Evolutionary conservation across 2,113 vertebrate genomes (phyloP).

Genomic region (Leptosomus discolor): DNA sequence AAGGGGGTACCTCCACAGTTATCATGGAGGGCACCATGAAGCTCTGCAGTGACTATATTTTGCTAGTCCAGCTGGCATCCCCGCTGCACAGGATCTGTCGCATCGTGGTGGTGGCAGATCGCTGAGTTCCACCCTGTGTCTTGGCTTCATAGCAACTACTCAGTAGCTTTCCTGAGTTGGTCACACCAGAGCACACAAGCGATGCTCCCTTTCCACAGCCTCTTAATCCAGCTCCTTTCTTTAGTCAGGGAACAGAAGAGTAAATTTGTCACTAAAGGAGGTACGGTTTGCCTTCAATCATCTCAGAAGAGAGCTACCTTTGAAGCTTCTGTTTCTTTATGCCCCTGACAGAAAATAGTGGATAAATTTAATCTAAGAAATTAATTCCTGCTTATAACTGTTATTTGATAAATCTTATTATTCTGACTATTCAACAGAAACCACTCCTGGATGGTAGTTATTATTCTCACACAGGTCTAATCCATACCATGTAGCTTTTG

Average conservation of each 20-base stretch:
- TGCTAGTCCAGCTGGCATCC: background rate
- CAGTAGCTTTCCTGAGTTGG: background rate
- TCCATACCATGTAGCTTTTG: conserved; percentile 40
- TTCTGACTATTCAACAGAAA: conserved; percentile 41
- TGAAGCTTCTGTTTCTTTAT: conserved; percentile 43
- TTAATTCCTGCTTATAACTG: conserved; percentile 50
- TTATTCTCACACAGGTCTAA: conserved; percentile 45
- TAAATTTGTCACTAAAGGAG: conserved; percentile 25
- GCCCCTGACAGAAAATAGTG: conserved; percentile 12
- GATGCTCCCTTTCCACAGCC: background rate
- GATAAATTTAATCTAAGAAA: conserved; percentile 53
- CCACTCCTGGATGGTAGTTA: background rate
- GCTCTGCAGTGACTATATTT: background rate
- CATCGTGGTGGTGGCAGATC: rapidly evolving
- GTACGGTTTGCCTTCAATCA: conserved; percentile 1
- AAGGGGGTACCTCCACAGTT: background rate
- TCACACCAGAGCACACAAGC: background rate
- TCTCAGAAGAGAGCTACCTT: conserved; percentile 6
- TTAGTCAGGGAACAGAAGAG: conserved; percentile 3
- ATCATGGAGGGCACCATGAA: background rate
- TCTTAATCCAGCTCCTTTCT: background rate
- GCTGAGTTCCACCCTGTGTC: background rate
- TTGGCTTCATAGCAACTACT: background rate
- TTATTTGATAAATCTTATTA: conserved; percentile 59
- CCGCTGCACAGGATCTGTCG: background rate